These are phyloP conservation scores for Scytalopus superciliaris DNA, from an alignment of 2,113 vertebrate species.

Conservation along the genomic window DNA sequence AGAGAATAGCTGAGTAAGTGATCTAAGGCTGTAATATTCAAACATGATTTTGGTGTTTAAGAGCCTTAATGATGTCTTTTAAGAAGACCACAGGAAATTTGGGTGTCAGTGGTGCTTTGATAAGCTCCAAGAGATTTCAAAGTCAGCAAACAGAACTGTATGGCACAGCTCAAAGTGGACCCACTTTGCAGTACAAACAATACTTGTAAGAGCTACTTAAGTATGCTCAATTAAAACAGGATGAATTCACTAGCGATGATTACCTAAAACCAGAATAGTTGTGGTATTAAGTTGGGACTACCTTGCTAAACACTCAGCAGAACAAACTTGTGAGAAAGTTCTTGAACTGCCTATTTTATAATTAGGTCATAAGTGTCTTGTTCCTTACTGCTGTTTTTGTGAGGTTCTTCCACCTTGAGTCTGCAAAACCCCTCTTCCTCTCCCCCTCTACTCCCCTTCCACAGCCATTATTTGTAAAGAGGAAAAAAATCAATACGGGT, in stretches of 20 bases:
- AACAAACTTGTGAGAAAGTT: background rate
- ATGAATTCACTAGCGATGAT: background rate
- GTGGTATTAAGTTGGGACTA: background rate
- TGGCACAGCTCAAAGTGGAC: background rate
- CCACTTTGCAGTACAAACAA: background rate
- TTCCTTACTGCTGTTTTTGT: background rate
- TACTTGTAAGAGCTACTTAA: background rate
- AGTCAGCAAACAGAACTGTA: background rate
- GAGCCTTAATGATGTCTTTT: background rate
- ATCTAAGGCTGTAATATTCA: background rate
- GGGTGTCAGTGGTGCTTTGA: background rate
- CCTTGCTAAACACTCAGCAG: background rate
- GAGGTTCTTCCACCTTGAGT: background rate
- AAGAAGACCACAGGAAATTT: background rate
- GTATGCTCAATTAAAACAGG: background rate
- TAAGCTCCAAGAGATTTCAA: background rate
- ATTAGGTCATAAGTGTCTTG: background rate
- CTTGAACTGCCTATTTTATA: background rate
- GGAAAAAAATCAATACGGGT: background rate
- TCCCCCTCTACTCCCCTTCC: no score
- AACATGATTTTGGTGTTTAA: background rate
- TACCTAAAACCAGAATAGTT: background rate
- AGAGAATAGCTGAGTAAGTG: background rate
- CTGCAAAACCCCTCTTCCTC: background rate
- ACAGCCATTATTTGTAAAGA: background rate